Conservation (phyloP, 2,888 invertebrate species). For the Leucoma salicis region DNA sequence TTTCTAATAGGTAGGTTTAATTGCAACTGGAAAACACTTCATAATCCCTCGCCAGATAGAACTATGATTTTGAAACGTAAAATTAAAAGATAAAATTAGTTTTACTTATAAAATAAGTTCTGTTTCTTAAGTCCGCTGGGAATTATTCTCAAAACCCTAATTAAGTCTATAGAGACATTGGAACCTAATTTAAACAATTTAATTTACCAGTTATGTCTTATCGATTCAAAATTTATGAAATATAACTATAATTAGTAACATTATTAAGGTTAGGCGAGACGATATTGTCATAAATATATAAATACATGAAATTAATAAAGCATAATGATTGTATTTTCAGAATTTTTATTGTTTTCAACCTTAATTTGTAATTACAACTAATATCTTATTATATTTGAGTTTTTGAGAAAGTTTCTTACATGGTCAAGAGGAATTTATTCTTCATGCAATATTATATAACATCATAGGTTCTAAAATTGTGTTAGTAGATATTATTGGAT, state of each 20-base stretch:
- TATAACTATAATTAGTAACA: constrained; percentile 81
- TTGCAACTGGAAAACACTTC: constrained; percentile 8
- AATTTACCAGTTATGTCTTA: constrained; percentile 79
- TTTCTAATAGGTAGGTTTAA: background rate
- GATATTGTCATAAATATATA: constrained; percentile 84
- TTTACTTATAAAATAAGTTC: constrained; percentile 67
- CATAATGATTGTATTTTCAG: constrained; percentile 79
- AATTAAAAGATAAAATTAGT: constrained; percentile 53
- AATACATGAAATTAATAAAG: constrained; percentile 84
- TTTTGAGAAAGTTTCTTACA: too few species aligned
- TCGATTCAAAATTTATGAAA: constrained; percentile 81
- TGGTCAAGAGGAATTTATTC: too few species aligned
- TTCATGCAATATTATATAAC: too few species aligned
- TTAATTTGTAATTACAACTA: background rate
- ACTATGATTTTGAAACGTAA: constrained; percentile 58
- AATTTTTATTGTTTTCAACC: constrained; percentile 57
- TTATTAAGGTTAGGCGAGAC: constrained; percentile 83
- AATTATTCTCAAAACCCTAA: constrained; percentile 59
- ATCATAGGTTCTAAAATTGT: too few species aligned
- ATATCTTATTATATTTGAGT: background rate
- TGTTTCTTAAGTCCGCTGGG: constrained; percentile 58
- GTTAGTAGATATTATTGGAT: too few species aligned
- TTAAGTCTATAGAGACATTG: constrained; percentile 62
- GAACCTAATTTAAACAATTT: constrained; percentile 69
- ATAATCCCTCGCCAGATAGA: constrained; percentile 71